Base-by-base conservation (phyloP, 1,140 invertebrate genomes). In the Cryptotermes secundus region DNA sequence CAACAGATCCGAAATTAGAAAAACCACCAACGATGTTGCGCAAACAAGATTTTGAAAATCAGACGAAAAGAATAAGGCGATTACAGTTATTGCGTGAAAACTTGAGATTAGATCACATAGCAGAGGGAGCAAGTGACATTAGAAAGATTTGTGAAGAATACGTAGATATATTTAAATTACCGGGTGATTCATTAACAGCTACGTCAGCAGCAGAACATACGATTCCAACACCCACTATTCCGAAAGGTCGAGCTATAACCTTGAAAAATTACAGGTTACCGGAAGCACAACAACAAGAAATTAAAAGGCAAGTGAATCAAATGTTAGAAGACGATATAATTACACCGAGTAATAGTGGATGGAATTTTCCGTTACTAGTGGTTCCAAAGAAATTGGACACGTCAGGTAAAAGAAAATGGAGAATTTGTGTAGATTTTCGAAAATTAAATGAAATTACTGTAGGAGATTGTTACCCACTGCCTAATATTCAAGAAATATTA, bases 381-480 rank as follows among this genome's bases (percentile, higher is more conserved):
- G 84, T 86, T 35, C 53, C 38, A 6, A 85, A 86, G 49, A 83
- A 85, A 35, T 45, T 49, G 6, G 84, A 85, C 42, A 82, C 79
- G 3, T 24, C 34, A 19, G 84, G 49, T 2, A 80, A 85, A 83
- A 65, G 31, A 53, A 84, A 84, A 59, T 86, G 82, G 81, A 42
- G 85, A 34, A 16, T 85, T 22, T 65, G 90, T 85, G 84, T 91
- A 2, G 90, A 91, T 85, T 91, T 87, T 82, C 80, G 89, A n/a
- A n/a, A 82, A 35, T 80, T 92, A 3, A 91, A 92, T 85, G 34
- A 53, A 0, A 81, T 89, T 2, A 91, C 89, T 0, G 86, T 83
- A 26, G 84, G 86, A 79, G 90, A 91, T 83, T 87, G 16, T 89
- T 92, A 26, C 12, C 38, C 38, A 6, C 12, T 38, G 12, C 38